Conservation (phyloP, 2,113 vertebrate species). For the Isichthys henryi region DNA sequence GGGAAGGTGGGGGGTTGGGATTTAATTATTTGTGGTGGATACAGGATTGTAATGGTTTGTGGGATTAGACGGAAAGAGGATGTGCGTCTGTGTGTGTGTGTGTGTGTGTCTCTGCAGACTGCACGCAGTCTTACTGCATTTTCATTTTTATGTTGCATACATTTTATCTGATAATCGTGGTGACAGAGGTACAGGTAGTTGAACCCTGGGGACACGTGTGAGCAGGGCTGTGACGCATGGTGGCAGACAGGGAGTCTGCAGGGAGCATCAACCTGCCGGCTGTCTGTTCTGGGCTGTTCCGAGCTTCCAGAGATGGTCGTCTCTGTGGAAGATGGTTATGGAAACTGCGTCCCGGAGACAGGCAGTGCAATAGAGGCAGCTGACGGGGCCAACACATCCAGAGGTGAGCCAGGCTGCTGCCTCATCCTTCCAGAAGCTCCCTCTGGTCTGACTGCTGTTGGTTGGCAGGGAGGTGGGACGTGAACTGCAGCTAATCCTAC, state of each 20-base stretch:
- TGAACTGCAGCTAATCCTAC: neutral
- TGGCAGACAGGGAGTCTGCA: neutral
- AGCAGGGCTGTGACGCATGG: neutral
- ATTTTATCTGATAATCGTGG: neutral
- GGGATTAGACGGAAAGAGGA: neutral
- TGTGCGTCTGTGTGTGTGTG: neutral
- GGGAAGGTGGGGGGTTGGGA: slow-evolving; percentile 5
- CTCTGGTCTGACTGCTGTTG: neutral
- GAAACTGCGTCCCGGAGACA: neutral
- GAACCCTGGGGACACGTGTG: neutral
- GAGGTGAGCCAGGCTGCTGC: neutral
- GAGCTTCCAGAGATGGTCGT: neutral
- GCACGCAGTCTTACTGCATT: neutral
- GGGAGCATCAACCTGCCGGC: neutral
- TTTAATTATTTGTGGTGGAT: slow-evolving; percentile 18
- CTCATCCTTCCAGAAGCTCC: neutral
- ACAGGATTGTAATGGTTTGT: slow-evolving; percentile 31
- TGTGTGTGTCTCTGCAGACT: too few species aligned
- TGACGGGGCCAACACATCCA: neutral
- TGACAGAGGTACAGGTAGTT: neutral
- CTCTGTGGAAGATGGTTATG: neutral
- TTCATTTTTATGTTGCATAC: neutral
- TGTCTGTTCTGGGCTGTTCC: neutral
- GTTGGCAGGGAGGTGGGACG: neutral
- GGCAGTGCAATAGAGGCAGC: neutral